Conservation (phyloP, 2,797 vertebrate genomes). For the Sphenopsis melanotis region DNA sequence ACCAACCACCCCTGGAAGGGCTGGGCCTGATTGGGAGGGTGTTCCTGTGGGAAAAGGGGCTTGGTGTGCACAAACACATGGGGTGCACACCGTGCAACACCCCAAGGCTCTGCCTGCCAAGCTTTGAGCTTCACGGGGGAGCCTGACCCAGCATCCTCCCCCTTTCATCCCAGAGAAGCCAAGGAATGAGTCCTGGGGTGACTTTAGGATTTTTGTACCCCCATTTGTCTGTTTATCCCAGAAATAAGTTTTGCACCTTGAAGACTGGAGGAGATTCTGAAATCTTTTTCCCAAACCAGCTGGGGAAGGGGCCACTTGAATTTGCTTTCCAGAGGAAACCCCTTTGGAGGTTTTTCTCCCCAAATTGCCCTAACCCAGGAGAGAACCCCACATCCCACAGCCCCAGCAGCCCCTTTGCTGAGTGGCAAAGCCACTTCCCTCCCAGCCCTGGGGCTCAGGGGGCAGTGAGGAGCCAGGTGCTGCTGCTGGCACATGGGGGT, state of each 20-base stretch:
- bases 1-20: background rate
- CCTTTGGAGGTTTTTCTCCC: background rate
- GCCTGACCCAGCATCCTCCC: background rate
- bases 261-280: background rate
- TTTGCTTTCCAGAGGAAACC: background rate
- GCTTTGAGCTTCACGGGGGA: rapidly evolving
- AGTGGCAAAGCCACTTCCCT: background rate
- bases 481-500: background rate
- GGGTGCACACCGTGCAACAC: rapidly evolving
- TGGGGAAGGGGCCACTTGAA: background rate
- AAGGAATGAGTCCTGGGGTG: background rate
- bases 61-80: background rate
- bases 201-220: background rate
- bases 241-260: background rate
- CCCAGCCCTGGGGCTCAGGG: rapidly evolving
- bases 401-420: background rate
- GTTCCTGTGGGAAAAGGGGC: background rate
- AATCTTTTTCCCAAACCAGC: background rate
- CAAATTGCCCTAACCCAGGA: background rate
- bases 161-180: background rate
- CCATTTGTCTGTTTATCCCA: background rate
- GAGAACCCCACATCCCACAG: background rate
- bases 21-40: background rate
- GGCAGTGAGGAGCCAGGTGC: background rate
- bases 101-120: background rate